A percentile compares a stretch with the other conserved stretches of the same genome.
phyloP scores from a whole-genome alignment of 2,888 invertebrate species.

The Diarsia dahlii region DNA sequence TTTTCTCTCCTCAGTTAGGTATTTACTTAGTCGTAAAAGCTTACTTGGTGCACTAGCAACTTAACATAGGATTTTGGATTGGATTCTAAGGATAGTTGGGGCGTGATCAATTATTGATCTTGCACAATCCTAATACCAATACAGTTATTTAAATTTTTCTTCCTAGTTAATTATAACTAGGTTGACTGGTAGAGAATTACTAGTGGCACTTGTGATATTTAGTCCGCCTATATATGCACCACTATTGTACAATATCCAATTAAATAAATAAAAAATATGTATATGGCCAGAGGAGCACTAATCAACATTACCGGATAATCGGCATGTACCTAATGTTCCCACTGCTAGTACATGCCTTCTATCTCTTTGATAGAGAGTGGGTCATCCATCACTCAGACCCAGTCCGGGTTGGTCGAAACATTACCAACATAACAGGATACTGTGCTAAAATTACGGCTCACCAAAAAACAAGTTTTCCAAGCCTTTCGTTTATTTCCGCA shows the following conservation, averaged over 20 bases:
- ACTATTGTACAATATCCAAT: not conserved
- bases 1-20: not conserved
- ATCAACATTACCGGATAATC: not conserved
- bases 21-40: no score
- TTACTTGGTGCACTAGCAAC: not conserved
- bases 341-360: not conserved
- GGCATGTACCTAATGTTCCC: no score
- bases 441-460: not conserved
- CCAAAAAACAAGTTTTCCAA: slow-evolving; percentile 39
- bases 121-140: no score
- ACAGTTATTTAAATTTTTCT: not conserved
- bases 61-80: not conserved
- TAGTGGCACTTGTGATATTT: no score
- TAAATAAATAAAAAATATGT: no score
- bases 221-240: not conserved
- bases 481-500: slow-evolving; percentile 60
- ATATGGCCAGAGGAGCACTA: not conserved
- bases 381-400: not conserved
- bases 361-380: not conserved
- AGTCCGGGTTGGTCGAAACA: not conserved
- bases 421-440: not conserved
- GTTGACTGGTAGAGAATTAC: not conserved
- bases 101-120: no score
- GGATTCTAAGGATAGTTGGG: not conserved
- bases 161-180: not conserved